Evolutionary conservation across 2,888 invertebrate species (phyloP).

Genomic region (Shargacucullia verbasci): DNA sequence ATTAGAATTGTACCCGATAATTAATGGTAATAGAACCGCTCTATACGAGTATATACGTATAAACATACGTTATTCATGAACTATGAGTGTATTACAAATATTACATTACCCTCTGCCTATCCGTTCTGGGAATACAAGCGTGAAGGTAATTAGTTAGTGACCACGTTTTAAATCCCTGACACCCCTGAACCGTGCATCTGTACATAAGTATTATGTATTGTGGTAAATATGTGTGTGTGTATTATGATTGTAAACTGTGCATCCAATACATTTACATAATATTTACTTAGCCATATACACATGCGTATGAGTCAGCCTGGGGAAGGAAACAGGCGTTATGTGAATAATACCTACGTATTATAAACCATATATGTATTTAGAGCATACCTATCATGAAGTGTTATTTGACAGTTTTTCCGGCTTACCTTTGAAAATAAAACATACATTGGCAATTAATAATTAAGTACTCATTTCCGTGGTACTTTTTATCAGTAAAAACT

Average conservation of each 20-base stretch:
- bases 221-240: constrained; percentile 22
- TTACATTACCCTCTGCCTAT: too few relatives aligned
- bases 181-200: constrained; percentile 27
- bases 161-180: constrained; percentile 38
- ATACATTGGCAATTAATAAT: constrained; percentile 15
- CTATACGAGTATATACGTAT: too few relatives aligned
- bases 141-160: constrained; percentile 24
- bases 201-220: constrained; percentile 31
- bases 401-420: constrained; percentile 8
- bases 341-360: constrained; percentile 32
- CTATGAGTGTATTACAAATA: too few relatives aligned
- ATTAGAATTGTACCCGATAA: too few relatives aligned
- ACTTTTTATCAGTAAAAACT: constrained; percentile 18
- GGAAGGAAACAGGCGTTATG: constrained; percentile 49
- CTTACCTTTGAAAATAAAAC: too few relatives aligned
- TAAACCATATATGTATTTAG: constrained; percentile 1
- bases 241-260: constrained; percentile 11
- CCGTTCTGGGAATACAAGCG: too few relatives aligned
- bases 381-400: constrained; percentile 1
- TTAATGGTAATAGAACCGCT: too few relatives aligned
- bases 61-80: too few relatives aligned
- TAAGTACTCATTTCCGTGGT: constrained; percentile 23
- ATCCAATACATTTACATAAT: constrained; percentile 48
- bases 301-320: constrained; percentile 49
- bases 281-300: constrained; percentile 32